Conservation (phyloP, 2,888 invertebrate genomes). For the Apodemia hepburni region DNA sequence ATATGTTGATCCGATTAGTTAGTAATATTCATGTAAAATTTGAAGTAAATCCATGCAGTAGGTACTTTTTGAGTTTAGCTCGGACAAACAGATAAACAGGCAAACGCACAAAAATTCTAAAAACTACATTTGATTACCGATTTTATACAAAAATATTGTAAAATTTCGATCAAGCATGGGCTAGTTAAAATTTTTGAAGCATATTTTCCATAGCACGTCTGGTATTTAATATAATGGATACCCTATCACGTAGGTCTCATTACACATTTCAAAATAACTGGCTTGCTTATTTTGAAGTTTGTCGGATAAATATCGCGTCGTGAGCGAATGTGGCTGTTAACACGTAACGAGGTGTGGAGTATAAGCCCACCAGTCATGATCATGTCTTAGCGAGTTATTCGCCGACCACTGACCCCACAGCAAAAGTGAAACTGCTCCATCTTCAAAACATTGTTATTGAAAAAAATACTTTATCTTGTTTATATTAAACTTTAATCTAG, state of each 20-base stretch:
- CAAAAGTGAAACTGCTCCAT: slow-evolving; percentile 46
- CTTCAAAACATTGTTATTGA: slow-evolving; percentile 31
- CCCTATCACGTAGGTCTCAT: slow-evolving; percentile 60
- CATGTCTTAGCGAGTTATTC: slow-evolving; percentile 77
- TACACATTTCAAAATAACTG: slow-evolving; percentile 55
- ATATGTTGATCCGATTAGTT: too few relatives aligned
- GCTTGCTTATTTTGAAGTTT: slow-evolving; percentile 60
- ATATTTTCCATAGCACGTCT: background rate
- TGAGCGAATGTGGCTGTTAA: slow-evolving; percentile 78
- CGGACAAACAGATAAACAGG: too few relatives aligned
- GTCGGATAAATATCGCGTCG: slow-evolving; percentile 74
- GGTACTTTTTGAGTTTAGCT: too few relatives aligned
- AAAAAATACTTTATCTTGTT: slow-evolving; percentile 37
- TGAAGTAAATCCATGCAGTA: too few relatives aligned
- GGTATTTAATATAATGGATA: slow-evolving; percentile 35
- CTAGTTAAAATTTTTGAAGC: background rate
- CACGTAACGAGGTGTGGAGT: slow-evolving; percentile 79
- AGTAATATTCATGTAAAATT: too few relatives aligned
- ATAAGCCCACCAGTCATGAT: slow-evolving; percentile 78
- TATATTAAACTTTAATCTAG: slow-evolving; percentile 36
- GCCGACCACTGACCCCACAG: slow-evolving; percentile 71
- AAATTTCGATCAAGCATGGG: background rate
- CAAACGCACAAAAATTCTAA: too few relatives aligned
- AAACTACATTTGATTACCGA: too few relatives aligned
- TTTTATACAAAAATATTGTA: background rate